phyloP scores from a whole-genome alignment of 2,797 vertebrate genomes.

The Etheostoma perlongum region DNA sequence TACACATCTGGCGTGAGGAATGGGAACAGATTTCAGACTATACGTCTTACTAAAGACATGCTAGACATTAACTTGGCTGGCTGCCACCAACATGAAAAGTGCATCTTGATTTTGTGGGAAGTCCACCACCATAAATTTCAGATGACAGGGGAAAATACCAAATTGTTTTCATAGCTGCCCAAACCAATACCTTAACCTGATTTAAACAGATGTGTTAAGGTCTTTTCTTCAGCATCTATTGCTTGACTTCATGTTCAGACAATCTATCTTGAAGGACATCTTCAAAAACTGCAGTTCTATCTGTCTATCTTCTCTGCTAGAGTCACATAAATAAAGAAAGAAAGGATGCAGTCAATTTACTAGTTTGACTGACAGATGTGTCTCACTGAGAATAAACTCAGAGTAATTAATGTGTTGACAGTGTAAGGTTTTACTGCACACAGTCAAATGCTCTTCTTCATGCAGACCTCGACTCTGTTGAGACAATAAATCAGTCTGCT shows the following conservation, averaged over 20 bases:
- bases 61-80: conserved; percentile 68
- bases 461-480: conserved; percentile 33
- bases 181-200: conserved; percentile 43
- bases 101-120: conserved; percentile 59
- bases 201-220: conserved; percentile 50
- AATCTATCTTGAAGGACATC: neutral
- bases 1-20: conserved; percentile 79
- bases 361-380: conserved; percentile 12
- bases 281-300: conserved; percentile 10
- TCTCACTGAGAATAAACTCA: conserved; percentile 22
- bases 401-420: conserved; percentile 24
- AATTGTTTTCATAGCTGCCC: conserved; percentile 53
- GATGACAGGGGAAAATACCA: conserved; percentile 63
- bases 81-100: conserved; percentile 56
- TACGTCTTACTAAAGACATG: conserved; percentile 73
- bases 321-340: neutral
- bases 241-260: conserved; percentile 4
- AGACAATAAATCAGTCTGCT: conserved; percentile 56
- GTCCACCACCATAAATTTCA: conserved; percentile 53
- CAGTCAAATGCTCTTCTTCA: conserved; percentile 42
- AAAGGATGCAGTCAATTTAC: neutral
- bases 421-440: conserved; percentile 34
- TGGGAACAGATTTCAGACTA: conserved; percentile 72
- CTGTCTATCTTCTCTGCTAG: neutral
- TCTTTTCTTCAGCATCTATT: conserved; percentile 17